phyloP scores from a whole-genome alignment of 2,113 vertebrate genomes.

The Elanoides forficatus region DNA sequence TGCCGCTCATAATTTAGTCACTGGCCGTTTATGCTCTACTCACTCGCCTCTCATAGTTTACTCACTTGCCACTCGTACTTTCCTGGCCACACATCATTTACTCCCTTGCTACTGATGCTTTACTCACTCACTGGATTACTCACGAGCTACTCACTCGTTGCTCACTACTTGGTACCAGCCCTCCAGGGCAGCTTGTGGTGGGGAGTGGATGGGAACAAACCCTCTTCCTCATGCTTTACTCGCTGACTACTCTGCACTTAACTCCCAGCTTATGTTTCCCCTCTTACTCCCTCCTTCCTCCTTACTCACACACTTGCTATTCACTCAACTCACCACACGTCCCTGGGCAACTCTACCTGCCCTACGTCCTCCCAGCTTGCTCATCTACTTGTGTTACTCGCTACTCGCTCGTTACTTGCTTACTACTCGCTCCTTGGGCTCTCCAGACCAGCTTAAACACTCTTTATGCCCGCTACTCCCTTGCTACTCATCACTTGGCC shows the following conservation, averaged over 20 bases:
- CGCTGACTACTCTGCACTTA: not conserved
- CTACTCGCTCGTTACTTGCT: too few species aligned
- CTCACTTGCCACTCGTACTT: rapidly evolving
- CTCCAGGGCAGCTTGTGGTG: not conserved
- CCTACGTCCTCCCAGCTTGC: not conserved
- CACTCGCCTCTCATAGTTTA: rapidly evolving
- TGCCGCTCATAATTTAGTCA: not conserved
- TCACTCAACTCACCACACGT: not conserved
- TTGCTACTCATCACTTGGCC: not conserved
- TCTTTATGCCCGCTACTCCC: not conserved
- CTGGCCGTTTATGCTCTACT: rapidly evolving
- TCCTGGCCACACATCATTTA: not conserved
- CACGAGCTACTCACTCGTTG: not conserved
- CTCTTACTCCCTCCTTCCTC: not conserved
- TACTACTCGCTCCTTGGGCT: too few species aligned
- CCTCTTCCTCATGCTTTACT: not conserved
- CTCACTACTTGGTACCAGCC: not conserved
- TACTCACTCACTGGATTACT: not conserved
- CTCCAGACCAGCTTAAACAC: too few species aligned
- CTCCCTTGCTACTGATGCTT: too few species aligned
- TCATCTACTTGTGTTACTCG: not conserved
- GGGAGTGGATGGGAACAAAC: not conserved
- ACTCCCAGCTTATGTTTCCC: not conserved
- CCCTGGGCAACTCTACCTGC: not conserved
- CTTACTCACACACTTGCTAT: too few species aligned